Base-by-base conservation (phyloP, 2,113 vertebrate species). In the Periophthalmodon schlosseri region DNA sequence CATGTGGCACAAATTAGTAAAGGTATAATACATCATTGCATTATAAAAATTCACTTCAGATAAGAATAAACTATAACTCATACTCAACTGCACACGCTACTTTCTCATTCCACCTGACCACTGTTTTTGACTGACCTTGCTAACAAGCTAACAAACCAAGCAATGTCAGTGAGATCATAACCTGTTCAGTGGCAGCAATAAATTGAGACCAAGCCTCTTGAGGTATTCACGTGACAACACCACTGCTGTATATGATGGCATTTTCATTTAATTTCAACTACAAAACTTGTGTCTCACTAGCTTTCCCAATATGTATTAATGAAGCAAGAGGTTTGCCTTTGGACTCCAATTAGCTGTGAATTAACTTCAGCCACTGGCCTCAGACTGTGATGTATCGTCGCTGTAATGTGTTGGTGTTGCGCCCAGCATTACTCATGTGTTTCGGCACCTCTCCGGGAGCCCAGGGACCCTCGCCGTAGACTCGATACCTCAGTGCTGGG, bases 401-500 rank as follows among this genome's bases (percentile, higher is more conserved):
- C 66, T 54, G 46, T 76, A 49, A 76, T 36, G 66, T 68, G 67
- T 68, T 68, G 47, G 52, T 33, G 15, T 75, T 77, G 68, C 15
- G 56, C 78, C 75, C 70, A 61, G 72, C 61, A 57, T 75, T 65
- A 54, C 61, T 63, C 78, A 76, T 82, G 70, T 77, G 68, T 81
- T 72, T 71, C 73, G 24, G 39, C 70, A 71, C 16, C 65, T 61
- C 64, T 76, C 81, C 50, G 20, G 63, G 64, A 80, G 68, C 33
- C 73, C 60, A 73, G 69, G 64, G 61, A 74, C 44, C 39, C 57
- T 24, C 67, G 49, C 18, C 18, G 63, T 65, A n/a, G 34, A 57
- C 69, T 71, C 77, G 68, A 87, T 79, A 72, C 82, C 80, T 85
- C 47, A 75, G 69, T 73, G 78, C 74, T 75, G 68, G 67, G 65